Percentiles rank a stretch among this genome's conserved stretches.
Evolutionary conservation across 2,797 vertebrate species (phyloP).

Genomic region (Nyctibius grandis): DNA sequence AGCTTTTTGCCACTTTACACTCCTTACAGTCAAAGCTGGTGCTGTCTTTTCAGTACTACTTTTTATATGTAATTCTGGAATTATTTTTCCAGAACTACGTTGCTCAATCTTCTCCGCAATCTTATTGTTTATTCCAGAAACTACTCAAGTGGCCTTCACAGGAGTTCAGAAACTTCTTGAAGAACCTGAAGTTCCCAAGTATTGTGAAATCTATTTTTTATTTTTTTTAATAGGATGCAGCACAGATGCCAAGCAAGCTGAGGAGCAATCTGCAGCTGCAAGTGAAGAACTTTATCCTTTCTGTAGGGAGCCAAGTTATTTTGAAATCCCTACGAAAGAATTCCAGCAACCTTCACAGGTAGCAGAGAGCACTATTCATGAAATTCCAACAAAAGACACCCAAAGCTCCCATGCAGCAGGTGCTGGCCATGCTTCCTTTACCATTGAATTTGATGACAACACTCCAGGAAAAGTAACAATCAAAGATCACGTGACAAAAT

Average conservation of each 20-base stretch:
- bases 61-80: neutral
- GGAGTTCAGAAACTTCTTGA: slow-evolving; percentile 14
- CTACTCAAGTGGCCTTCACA: slow-evolving; percentile 30
- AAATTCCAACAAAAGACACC: slow-evolving; percentile 95
- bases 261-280: slow-evolving; percentile 76
- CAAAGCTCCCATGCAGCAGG: slow-evolving; percentile 74
- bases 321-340: slow-evolving; percentile 95
- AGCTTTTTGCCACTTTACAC: neutral
- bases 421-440: slow-evolving; percentile 96
- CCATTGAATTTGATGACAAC: slow-evolving; percentile 96
- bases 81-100: neutral
- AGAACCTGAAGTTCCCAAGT: slow-evolving; percentile 48
- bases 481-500: slow-evolving; percentile 95
- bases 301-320: slow-evolving; percentile 89
- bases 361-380: slow-evolving; percentile 86
- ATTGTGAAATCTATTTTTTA: slow-evolving; percentile 68
- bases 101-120: neutral
- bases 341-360: slow-evolving; percentile 79
- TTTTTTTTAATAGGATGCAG: slow-evolving; percentile 77
- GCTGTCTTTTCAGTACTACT: slow-evolving; percentile 2
- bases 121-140: slow-evolving; percentile 32
- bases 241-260: slow-evolving; percentile 83
- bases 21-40: neutral
- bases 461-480: slow-evolving; percentile 97
- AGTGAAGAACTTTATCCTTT: slow-evolving; percentile 82